Base-by-base conservation (phyloP, 2,797 vertebrate species). In the Sebastes vulpes region DNA sequence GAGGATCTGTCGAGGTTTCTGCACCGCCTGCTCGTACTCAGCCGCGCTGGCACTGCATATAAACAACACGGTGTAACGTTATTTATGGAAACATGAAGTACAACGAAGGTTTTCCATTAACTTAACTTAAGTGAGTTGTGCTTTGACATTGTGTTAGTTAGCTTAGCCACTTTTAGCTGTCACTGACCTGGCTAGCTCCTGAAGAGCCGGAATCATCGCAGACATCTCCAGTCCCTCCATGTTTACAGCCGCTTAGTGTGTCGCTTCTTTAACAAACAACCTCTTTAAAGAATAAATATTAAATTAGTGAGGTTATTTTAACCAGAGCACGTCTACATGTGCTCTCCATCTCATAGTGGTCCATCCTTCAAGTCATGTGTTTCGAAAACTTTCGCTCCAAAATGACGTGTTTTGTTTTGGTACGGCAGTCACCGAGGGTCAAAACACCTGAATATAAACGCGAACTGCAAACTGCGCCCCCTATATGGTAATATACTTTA, bases 1-100 rank as follows among this genome's bases (percentile, higher is more conserved):
- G 1, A 99, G 97, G 90, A 99, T 99, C 93, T 98, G 97, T 91
- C 98, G 97, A 63, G 98, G 98, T 83, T 98, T 99, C 93, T 97
- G 98, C 50, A 98, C 98, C 75, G 97, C 96, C 12, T 87, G 89
- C 61, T 97, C 96, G 90, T 99, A 99, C 42, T 97, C 97, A 25
- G 95, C 96, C n/a, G 97, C 96, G 74, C 90, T 91, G 78, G 98
- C 97, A 83, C 98, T 99, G 86, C 0, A 89, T 3, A 82, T 0
- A 79, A 79, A 11, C 59, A 26, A 25, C 21, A 85, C 1, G 1
- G 1, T 9, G 18, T 32, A n/a, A 58, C 1, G n/a, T 25, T 35
- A 58, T 65, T 65, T 18, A 54, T 16, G 9, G 4, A 29, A 38
- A 65, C 42, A 65, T 1, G 0, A 42, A 42, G 0, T 1, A 5